Evolutionary conservation across 2,888 invertebrate genomes (phyloP).

Genomic region (Sarcophaga carnaria): DNA sequence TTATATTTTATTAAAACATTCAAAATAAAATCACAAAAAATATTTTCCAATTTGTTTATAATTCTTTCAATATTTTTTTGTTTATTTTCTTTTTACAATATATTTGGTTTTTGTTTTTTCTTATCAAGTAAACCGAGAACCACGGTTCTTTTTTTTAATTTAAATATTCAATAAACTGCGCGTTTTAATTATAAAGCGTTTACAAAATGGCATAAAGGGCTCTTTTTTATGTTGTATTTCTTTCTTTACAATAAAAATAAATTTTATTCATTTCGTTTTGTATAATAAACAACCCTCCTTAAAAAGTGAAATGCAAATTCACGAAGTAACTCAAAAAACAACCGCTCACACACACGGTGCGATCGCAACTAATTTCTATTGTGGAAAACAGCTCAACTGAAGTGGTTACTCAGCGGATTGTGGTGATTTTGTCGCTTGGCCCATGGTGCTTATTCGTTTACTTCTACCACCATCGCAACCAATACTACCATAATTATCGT

Average conservation of each 20-base stretch:
- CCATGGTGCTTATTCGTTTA: background rate
- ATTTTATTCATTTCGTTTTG: conserved; percentile 19
- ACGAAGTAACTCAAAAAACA: conserved; percentile 16
- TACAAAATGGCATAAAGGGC: conserved; percentile 40
- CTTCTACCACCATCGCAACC: conserved; percentile 24
- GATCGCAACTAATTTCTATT: conserved; percentile 78
- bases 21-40: conserved; percentile 61
- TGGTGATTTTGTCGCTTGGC: conserved; percentile 40
- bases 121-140: conserved; percentile 41
- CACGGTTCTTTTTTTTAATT: background rate
- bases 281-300: conserved; percentile 47
- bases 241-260: conserved; percentile 6
- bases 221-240: conserved; percentile 33
- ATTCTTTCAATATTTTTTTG: conserved; percentile 19
- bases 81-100: conserved; percentile 14
- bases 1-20: conserved; percentile 63
- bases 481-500: background rate
- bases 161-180: conserved; percentile 32
- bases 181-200: conserved; percentile 43
- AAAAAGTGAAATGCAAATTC: conserved; percentile 25
- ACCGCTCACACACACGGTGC: conserved; percentile 74
- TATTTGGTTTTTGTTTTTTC: background rate
- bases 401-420: conserved; percentile 46
- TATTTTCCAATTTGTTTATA: background rate
- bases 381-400: conserved; percentile 39